These are phyloP conservation scores for Malurus leucopterus DNA, from an alignment of 2,797 vertebrate species.

Conservation along the genomic window DNA sequence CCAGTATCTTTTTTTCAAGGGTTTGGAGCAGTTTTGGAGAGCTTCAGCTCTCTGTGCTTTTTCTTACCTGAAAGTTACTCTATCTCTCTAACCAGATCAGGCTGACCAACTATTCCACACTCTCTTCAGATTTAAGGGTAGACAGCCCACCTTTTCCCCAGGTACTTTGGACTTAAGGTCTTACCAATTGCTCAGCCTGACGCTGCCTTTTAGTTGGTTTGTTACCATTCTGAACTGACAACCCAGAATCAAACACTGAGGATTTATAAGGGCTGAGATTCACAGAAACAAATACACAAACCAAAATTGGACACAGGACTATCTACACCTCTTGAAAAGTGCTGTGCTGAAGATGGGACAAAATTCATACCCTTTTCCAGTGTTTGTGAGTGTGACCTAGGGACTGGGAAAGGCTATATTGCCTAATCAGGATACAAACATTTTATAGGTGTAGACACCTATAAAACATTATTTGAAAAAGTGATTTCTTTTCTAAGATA, in stretches of 20 bases:
- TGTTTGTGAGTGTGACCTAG: not conserved
- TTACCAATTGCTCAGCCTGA: not conserved
- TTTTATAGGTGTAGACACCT: not conserved
- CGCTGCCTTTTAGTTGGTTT: not conserved
- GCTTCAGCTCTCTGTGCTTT: not conserved
- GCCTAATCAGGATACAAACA: not conserved
- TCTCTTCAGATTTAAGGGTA: rapidly evolving
- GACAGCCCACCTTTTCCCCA: not conserved
- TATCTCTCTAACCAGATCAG: not conserved
- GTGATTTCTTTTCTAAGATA: not conserved
- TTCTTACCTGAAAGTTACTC: not conserved
- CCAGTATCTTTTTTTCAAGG: not conserved
- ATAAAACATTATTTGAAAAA: not conserved
- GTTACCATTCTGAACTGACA: not conserved
- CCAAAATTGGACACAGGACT: not conserved
- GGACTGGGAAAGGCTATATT: not conserved
- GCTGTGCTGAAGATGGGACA: not conserved
- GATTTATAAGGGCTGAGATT: not conserved
- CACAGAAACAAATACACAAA: not conserved
- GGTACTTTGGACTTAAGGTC: not conserved
- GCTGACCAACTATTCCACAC: not conserved
- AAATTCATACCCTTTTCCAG: not conserved
- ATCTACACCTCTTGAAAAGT: not conserved
- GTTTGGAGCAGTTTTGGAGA: not conserved
- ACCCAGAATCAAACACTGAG: not conserved